Base-by-base conservation (phyloP, 1,140 invertebrate species). In the Lasioglossum baleicum region DNA sequence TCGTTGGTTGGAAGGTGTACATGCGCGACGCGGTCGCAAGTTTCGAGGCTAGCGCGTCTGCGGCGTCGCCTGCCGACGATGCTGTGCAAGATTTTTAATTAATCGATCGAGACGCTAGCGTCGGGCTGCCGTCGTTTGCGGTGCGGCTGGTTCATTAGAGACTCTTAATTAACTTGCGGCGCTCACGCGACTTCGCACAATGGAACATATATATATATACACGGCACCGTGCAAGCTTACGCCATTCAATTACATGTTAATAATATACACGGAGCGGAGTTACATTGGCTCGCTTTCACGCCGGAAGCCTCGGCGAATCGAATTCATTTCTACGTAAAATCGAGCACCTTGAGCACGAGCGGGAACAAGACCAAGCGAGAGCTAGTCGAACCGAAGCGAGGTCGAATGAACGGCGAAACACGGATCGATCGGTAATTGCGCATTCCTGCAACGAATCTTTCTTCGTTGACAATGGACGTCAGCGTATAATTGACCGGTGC, bases 101-200 rank as follows among this genome's bases (percentile, higher is more conserved):
- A 90, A 92, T 92, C 88, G 91, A 92, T 92, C 90, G 91, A 92
- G 92, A 92, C 88, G 91, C 87, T 86, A 88, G 88, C 90, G 84
- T 84, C 80, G 84, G 69, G 87, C 87, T 83, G 86, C 70, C 90
- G 88, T 89, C 90, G 89, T 92, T 92, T 90, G 90, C 88, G 88
- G 88, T 84, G 87, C 87, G 90, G 91, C 90, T 91, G 91, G 86
- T 92, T 92, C 91, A 91, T 92, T 91, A 91, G 91, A 92, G 88
- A 89, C 90, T 91, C 90, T 92, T 92, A 92, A 92, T 92, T 92
- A 91, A 91, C 90, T 91, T 90, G 90, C 90, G 90, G 88, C 80
- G 90, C 89, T 89, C 91, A 91, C 90, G 90, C 91, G 90, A 92
- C 90, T 91, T 90, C 86, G 87, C 84, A 92, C 90, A 92, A 92